Conservation (phyloP, 2,888 invertebrate genomes). For the Tuta absoluta region DNA sequence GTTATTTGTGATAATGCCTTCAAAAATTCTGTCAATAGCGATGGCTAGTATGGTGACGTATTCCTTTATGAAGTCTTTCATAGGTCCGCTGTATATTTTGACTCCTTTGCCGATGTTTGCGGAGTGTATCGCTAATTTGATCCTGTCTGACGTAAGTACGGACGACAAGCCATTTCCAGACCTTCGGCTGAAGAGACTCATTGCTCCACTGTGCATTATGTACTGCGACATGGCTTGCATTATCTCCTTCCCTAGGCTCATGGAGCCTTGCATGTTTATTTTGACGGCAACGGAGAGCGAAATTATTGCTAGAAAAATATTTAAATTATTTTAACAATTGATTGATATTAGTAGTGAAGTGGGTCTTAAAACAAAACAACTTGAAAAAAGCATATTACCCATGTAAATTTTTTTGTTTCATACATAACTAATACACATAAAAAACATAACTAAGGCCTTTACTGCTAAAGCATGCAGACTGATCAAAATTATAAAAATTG, state of each 20-base stretch:
- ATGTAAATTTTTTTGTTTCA: no score
- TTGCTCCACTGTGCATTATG: conserved; percentile 35
- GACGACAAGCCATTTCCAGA: conserved; percentile 20
- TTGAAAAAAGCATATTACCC: no score
- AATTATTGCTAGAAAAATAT: conserved; percentile 38
- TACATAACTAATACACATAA: no score
- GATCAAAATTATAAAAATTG: no score
- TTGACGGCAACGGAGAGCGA: conserved; percentile 47
- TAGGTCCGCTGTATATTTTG: conserved; percentile 47
- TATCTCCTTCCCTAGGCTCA: conserved; percentile 63
- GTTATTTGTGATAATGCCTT: conserved; percentile 42
- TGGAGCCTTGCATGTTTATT: conserved; percentile 61
- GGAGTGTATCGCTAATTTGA: conserved; percentile 9
- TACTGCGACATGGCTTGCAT: conserved; percentile 51
- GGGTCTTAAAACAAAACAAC: no score
- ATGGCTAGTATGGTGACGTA: conserved; percentile 52
- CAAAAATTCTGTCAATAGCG: conserved; percentile 47
- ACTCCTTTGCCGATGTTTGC: conserved; percentile 46
- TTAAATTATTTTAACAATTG: neutral
- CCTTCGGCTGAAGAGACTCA: conserved; percentile 39
- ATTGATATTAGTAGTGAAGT: no score
- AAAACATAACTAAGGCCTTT: no score
- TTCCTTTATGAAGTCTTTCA: conserved; percentile 50
- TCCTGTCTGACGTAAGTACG: neutral
- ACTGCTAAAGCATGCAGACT: no score